Conservation (phyloP, 2,113 vertebrate species). For the Phasianus colchicus region DNA sequence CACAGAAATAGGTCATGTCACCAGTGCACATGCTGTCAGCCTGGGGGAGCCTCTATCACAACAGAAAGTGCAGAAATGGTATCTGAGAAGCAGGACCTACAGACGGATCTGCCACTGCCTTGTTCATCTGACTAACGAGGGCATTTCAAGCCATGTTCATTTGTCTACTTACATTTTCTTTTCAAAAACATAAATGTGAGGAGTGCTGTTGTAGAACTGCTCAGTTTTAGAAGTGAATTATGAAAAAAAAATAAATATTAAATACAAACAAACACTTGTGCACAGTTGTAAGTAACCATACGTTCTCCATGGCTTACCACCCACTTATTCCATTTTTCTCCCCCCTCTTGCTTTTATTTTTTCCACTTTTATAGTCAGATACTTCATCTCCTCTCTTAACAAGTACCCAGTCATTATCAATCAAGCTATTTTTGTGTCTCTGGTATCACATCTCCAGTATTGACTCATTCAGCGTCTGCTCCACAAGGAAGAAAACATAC, state of each 20-base stretch:
- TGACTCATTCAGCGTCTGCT: neutral
- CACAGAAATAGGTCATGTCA: neutral
- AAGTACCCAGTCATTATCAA: neutral
- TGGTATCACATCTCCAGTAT: neutral
- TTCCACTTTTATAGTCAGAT: neutral
- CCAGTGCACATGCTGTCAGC: neutral
- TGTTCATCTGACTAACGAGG: neutral
- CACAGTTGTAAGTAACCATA: neutral
- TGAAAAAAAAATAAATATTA: neutral
- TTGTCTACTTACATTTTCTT: neutral
- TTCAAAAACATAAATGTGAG: neutral
- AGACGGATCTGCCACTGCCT: neutral
- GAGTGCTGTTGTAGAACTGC: neutral
- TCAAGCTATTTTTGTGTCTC: neutral
- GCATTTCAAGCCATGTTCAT: neutral
- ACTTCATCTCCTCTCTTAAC: neutral
- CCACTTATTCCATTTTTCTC: neutral
- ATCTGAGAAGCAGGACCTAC: neutral
- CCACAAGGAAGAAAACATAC: neutral
- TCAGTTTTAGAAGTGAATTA: neutral
- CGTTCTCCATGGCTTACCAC: neutral
- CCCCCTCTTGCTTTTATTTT: neutral
- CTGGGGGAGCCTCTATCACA: conserved; percentile 7
- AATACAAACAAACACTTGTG: neutral
- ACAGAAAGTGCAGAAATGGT: neutral